Percentiles rank a stretch among this genome's conserved stretches.
phyloP scores from a whole-genome alignment of 1,140 invertebrate species.

The Caenorhabditis remanei region DNA sequence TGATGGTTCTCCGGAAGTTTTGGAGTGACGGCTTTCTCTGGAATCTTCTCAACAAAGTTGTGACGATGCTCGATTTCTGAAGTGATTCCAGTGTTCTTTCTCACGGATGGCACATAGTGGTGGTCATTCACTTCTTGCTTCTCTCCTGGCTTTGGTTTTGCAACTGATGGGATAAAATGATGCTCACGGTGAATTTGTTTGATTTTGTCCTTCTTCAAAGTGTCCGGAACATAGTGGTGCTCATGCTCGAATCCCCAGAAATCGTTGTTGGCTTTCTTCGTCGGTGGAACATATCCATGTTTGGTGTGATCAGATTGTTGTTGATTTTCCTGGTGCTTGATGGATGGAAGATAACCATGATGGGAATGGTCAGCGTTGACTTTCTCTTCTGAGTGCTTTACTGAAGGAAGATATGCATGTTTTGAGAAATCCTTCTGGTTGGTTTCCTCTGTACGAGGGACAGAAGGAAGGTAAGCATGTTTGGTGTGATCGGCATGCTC shows the following conservation, averaged over 20 bases:
- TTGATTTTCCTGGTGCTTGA: not conserved
- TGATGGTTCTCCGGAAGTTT: constrained; percentile 21
- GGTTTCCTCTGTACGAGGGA: not conserved
- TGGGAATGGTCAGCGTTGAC: not conserved
- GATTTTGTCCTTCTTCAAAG: constrained; percentile 28
- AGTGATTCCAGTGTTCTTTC: constrained; percentile 19
- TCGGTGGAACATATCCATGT: not conserved
- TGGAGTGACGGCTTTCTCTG: not conserved
- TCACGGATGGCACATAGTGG: constrained; percentile 11
- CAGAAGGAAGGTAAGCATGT: not conserved
- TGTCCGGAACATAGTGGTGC: constrained; percentile 20
- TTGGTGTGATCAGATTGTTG: not conserved
- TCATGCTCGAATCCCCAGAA: constrained; percentile 21
- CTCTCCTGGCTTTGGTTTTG: not conserved
- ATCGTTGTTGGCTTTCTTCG: constrained; percentile 5
- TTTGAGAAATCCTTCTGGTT: not conserved
- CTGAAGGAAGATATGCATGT: constrained; percentile 18
- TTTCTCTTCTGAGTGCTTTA: not conserved
- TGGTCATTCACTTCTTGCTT: not conserved
- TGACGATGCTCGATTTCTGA: constrained; percentile 41
- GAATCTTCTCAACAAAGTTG: constrained; percentile 42
- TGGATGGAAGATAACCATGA: constrained; percentile 2
- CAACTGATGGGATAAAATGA: constrained; percentile 32
- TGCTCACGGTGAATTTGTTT: constrained; percentile 25
- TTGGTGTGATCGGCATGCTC: not conserved